Evolutionary conservation across 2,797 vertebrate genomes (phyloP).

Genomic region (Squalus acanthias): DNA sequence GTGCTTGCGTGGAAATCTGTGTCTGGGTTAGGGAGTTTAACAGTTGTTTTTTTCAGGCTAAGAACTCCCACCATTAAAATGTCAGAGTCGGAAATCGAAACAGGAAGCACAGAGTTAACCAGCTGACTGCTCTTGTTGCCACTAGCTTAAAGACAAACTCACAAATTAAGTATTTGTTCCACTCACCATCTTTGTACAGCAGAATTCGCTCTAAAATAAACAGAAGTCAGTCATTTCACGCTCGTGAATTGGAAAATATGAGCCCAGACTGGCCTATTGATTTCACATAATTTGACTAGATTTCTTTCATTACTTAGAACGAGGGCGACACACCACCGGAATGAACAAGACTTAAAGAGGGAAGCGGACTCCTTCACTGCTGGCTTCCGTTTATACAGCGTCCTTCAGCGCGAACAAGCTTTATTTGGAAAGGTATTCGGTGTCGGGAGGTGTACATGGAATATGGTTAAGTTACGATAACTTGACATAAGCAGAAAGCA

Average conservation of each 20-base stretch:
- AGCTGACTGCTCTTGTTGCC: background rate
- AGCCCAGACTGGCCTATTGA: background rate
- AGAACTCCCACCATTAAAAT: background rate
- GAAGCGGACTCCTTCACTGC: background rate
- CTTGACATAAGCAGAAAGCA: background rate
- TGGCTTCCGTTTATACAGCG: too few relatives aligned
- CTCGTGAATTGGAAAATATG: background rate
- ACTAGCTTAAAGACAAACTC: background rate
- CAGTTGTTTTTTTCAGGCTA: background rate
- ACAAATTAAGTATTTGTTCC: background rate
- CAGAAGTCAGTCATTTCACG: slow-evolving; percentile 14
- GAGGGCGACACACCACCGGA: background rate
- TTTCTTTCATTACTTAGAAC: background rate
- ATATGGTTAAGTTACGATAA: background rate
- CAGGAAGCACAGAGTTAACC: background rate
- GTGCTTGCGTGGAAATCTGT: background rate
- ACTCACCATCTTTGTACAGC: background rate
- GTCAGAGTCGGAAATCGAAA: background rate
- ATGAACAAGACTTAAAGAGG: background rate
- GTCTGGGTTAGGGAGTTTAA: background rate
- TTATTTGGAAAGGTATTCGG: background rate
- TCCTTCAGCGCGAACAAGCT: background rate
- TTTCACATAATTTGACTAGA: background rate
- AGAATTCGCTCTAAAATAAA: background rate
- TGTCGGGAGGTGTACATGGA: background rate